These are phyloP conservation scores for Cherax quadricarinatus DNA, from an alignment of 1,140 invertebrate species.

Conservation along the genomic window DNA sequence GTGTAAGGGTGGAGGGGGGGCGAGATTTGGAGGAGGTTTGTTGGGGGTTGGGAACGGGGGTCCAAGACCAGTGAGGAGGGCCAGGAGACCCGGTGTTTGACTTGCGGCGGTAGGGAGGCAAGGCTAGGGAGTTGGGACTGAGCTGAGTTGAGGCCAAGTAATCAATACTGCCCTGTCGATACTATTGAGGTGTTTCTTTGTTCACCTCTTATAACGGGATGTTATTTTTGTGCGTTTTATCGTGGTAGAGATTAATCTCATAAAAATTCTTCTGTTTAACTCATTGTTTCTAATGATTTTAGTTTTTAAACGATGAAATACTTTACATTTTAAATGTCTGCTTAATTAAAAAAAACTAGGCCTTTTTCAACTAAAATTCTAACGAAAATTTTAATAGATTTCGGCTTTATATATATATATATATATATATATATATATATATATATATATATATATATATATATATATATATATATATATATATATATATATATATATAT, in stretches of 20 bases:
- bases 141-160: conserved; percentile 44
- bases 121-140: conserved; percentile 9
- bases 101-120: not conserved
- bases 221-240: no score
- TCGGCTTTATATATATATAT: no score
- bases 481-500: not conserved
- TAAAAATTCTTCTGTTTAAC: no score
- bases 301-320: no score
- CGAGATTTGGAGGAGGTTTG: not conserved
- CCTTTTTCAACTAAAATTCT: no score
- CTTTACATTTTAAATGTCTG: no score
- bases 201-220: not conserved
- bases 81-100: not conserved
- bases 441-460: conserved; percentile 1
- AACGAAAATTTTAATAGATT: no score
- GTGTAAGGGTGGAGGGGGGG: not conserved
- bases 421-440: no score
- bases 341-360: no score
- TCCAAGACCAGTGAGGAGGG: not conserved
- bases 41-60: not conserved
- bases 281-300: no score
- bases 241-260: no score
- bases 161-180: conserved; percentile 50
- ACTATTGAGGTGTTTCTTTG: conserved; percentile 29
- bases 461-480: conserved; percentile 9